Base-by-base conservation (phyloP, 2,797 vertebrate species). In the Mareca penelope region DNA sequence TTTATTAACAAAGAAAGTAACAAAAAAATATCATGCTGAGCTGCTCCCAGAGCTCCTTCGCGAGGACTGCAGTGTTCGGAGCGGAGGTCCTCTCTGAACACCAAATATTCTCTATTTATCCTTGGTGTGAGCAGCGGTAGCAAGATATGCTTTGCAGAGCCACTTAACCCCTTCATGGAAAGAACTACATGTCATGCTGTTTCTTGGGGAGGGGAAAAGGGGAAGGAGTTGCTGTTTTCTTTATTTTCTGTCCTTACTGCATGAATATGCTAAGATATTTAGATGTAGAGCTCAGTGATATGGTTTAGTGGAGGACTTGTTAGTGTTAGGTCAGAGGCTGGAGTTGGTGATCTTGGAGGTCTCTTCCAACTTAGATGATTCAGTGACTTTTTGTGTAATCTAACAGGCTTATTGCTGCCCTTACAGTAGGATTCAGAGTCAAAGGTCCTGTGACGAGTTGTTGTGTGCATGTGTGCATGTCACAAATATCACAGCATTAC, bases 1-100 rank as follows among this genome's bases (percentile, higher is more conserved):
- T 90, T 89, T 90, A 87, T 93, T 93, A 88, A 94, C 83, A 90
- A 88, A 94, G 90, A 16, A 89, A 80, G 85, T 65, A 57, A 93
- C 87, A 92, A 71, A 73, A 44, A 90, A 68, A 72, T n/a, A 60
- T 40, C 2, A 0, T 35, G n/a, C 64, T 65, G 85, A 91, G 70
- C 52, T 2, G 6, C 63, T 88, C 39, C 70, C n/a, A 50, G 88
- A 75, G 64, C 87, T 93, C 46, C 71, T 95, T 91, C 94, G 64
- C 19, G 21, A 56, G 64, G 91, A 80, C 64, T 50, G 42, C 35
- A 5, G 65, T 76, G 72, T 44, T 90, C 40, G 65, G 72, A 68
- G 63, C 67, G 75, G 80, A 69, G 85, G 72, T 72, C 63, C 52
- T 89, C 56, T 68, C 46, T 64, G 57, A 48, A 57, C 76, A 52